phyloP scores from a whole-genome alignment of 2,888 invertebrate species.

The Carcina quercana region DNA sequence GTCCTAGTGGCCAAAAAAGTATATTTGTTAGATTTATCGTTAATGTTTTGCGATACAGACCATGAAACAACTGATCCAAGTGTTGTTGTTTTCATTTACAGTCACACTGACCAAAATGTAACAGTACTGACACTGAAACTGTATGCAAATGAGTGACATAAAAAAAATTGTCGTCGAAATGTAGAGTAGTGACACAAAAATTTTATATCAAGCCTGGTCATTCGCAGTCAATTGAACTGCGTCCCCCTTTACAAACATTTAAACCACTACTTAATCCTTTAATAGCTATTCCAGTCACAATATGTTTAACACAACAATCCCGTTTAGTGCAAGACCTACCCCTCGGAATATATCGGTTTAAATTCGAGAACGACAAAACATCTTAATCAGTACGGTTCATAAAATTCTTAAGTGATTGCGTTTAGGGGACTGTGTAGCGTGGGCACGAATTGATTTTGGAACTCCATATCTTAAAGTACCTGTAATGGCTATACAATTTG shows the following conservation, averaged over 20 bases:
- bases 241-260: conserved; percentile 7
- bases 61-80: too few species aligned
- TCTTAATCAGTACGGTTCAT: conserved; percentile 73
- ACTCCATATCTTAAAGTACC: conserved; percentile 60
- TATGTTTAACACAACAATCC: conserved; percentile 51
- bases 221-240: conserved; percentile 18
- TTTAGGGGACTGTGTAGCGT: conserved; percentile 54
- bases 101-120: too few species aligned
- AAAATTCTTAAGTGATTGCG: conserved; percentile 72
- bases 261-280: conserved; percentile 47
- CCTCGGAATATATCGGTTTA: conserved; percentile 38
- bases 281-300: conserved; percentile 65
- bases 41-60: too few species aligned
- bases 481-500: conserved; percentile 27
- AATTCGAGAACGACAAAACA: conserved; percentile 58
- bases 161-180: too few species aligned
- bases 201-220: too few species aligned
- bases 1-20: too few species aligned
- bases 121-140: too few species aligned
- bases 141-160: too few species aligned
- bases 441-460: conserved; percentile 62
- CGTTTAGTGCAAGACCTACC: conserved; percentile 26
- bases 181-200: too few species aligned
- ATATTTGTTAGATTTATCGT: too few species aligned
- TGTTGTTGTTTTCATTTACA: conserved; percentile 9